Evolutionary conservation across 1,140 invertebrate genomes (phyloP).

Genomic region (Atta colombica): DNA sequence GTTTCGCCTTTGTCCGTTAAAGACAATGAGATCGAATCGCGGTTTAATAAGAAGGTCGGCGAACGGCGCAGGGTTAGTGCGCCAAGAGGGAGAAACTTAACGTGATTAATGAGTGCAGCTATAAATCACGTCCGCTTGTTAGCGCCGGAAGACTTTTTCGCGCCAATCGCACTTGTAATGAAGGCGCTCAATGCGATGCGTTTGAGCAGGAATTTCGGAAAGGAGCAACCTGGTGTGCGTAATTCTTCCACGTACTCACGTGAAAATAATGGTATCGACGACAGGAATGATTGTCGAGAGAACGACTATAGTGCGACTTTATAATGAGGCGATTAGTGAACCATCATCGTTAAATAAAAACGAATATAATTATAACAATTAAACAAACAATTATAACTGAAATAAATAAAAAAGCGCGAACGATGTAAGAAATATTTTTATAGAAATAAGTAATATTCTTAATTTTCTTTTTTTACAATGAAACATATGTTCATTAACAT

Average conservation of each 20-base stretch:
- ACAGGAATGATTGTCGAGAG: neutral
- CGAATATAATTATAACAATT: neutral
- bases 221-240: constrained; percentile 5
- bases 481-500: too few relatives aligned
- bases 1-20: constrained; percentile 67
- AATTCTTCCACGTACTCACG: constrained; percentile 26
- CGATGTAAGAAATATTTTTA: neutral
- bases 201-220: constrained; percentile 54
- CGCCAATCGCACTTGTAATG: constrained; percentile 44
- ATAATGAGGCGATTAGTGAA: neutral
- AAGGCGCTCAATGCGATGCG: constrained; percentile 29
- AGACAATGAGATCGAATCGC: constrained; percentile 74
- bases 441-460: too few relatives aligned
- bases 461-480: too few relatives aligned
- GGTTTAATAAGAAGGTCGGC: constrained; percentile 72
- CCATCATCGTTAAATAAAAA: neutral
- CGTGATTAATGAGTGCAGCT: constrained; percentile 73
- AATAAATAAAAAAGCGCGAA: neutral
- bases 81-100: constrained; percentile 52
- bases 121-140: constrained; percentile 74
- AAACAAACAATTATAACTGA: neutral
- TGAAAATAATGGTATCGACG: constrained; percentile 23
- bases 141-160: constrained; percentile 66
- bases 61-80: neutral
- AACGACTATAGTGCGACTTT: constrained; percentile 20